Percentiles rank a stretch among this genome's conserved stretches.
phyloP scores from a whole-genome alignment of 1,140 invertebrate genomes.

The Battus philenor region DNA sequence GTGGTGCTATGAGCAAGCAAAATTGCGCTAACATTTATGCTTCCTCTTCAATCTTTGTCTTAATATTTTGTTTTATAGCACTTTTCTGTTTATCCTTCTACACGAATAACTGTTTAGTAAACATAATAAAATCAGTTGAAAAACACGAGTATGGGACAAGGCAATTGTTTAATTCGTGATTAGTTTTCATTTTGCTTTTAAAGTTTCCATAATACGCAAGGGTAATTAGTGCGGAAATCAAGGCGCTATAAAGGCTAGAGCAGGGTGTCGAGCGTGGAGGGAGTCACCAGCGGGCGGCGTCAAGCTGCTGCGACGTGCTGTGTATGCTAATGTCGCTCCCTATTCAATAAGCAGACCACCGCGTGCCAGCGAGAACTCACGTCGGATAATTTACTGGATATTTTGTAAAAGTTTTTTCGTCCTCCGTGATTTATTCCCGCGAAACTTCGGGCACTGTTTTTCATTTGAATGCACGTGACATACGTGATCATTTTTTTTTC shows the following conservation, averaged over 20 bases:
- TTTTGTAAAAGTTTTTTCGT: conserved; percentile 75
- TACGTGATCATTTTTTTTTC: conserved; percentile 72
- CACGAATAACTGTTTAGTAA: too few species aligned
- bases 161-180: too few species aligned
- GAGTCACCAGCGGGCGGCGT: conserved; percentile 30
- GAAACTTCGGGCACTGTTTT: conserved; percentile 72
- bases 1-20: conserved; percentile 57
- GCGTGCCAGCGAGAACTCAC: conserved; percentile 70
- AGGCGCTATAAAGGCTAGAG: conserved; percentile 4
- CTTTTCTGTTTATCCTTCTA: too few species aligned
- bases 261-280: conserved; percentile 26
- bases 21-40: conserved; percentile 40
- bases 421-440: conserved; percentile 73
- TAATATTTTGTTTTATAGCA: too few species aligned
- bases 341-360: conserved; percentile 74
- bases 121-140: too few species aligned
- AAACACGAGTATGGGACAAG: too few species aligned
- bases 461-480: conserved; percentile 75
- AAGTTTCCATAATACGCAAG: too few species aligned
- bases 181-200: too few species aligned
- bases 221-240: too few species aligned
- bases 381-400: conserved; percentile 76
- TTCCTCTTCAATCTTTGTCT: background rate
- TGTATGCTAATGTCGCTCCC: conserved; percentile 69
- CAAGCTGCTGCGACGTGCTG: conserved; percentile 59